Conservation (phyloP, 2,113 vertebrate genomes). For the Crocuta crocuta region DNA sequence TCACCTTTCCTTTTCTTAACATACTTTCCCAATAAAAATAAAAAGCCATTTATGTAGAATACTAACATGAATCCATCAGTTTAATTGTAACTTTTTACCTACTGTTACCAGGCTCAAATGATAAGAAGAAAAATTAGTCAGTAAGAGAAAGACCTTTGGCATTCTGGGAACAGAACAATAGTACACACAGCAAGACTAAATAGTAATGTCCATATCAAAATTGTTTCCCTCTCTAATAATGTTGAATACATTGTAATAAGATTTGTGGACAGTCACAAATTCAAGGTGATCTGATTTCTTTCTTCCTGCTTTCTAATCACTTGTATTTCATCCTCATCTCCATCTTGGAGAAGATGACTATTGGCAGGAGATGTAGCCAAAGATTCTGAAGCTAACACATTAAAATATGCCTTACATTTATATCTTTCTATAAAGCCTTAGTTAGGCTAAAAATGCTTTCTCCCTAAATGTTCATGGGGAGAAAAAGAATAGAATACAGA, state of each 20-base stretch:
- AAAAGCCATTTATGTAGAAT: not conserved
- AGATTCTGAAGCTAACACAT: not conserved
- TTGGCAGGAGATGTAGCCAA: not conserved
- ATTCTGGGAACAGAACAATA: not conserved
- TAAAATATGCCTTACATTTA: conserved; percentile 37
- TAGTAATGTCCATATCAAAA: not conserved
- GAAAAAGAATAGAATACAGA: not conserved
- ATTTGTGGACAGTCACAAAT: not conserved
- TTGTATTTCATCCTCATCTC: conserved; percentile 11
- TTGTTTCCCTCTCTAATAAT: not conserved
- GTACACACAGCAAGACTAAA: not conserved
- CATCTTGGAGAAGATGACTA: not conserved
- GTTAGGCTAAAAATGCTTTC: not conserved
- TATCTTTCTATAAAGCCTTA: not conserved
- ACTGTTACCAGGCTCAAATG: not conserved
- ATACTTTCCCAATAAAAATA: conserved; percentile 22
- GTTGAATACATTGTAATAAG: not conserved
- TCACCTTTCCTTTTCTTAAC: not conserved
- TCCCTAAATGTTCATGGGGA: not conserved
- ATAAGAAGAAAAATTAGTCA: conserved; percentile 7
- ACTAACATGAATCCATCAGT: not conserved
- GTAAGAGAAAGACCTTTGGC: not conserved
- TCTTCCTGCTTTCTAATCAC: conserved; percentile 10
- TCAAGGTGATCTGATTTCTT: not conserved
- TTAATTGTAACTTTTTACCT: conserved; percentile 39